Base-by-base conservation (phyloP, 2,888 invertebrate species). In the Erebia epiphron region DNA sequence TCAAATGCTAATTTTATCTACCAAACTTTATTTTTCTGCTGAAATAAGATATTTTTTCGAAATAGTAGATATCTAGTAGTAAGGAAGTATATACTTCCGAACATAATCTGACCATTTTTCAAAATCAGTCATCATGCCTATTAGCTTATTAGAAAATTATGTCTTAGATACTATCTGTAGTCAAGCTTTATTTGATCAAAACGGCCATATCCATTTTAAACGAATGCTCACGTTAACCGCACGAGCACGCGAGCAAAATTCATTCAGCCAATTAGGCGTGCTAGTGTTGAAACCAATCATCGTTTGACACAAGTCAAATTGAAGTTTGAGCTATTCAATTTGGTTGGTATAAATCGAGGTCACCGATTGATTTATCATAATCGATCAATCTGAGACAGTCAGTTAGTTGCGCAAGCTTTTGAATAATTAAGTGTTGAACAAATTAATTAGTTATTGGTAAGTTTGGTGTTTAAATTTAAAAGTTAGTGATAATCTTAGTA, bases 241-340 rank as follows among this genome's bases (percentile, higher is more conserved):
- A 83, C 75, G 75, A 81, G 83, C 84, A 84, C 83, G 83, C 84
- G 83, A 86, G 84, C 85, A 83, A 90, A 90, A 88, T 87, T 89
- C 87, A 90, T 91, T 87, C 87, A 88, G 87, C 86, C 91, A 91
- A 92, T 91, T 90, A 91, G 85, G 81, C 83, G 82, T 84, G 82
- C 81, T 86, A 86, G 84, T 90, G 91, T 89, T 88, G 90, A 90
- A 89, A 91, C 91, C 91, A 91, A 90, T 92, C 91, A 91, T 90
- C 89, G 88, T 90, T 89, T 90, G 90, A 91, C 91, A 90, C 85
- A 86, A 89, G 87, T 90, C 90, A 86, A 91, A 91, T 90, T 88
- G 89, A 81, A 86, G 88, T 87, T 87, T 88, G 87, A 88, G 83
- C 86, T 85, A 84, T 88, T 86, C 82, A 82, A 82, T 87, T 86